These are phyloP conservation scores for Atta colombica DNA, from an alignment of 1,140 invertebrate genomes.

Conservation along the genomic window DNA sequence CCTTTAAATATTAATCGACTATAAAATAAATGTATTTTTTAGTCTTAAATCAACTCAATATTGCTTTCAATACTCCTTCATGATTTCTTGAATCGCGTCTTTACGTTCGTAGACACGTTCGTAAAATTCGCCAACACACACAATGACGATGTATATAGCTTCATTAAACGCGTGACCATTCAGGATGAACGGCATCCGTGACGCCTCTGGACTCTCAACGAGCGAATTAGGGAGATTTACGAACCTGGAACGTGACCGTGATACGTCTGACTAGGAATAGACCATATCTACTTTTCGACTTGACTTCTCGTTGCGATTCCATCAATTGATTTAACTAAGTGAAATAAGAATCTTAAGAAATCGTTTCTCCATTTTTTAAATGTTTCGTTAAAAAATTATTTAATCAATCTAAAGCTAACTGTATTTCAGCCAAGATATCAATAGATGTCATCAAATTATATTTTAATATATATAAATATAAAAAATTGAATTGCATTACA, in stretches of 20 bases:
- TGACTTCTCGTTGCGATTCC: constrained; percentile 59
- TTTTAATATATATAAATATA: neutral
- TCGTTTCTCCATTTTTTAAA: neutral
- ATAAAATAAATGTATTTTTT: neutral
- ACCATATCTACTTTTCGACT: constrained; percentile 75
- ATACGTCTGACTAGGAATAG: constrained; percentile 69
- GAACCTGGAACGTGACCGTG: constrained; percentile 76
- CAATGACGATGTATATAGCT: constrained; percentile 76
- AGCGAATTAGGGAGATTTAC: constrained; percentile 82
- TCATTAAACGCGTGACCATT: constrained; percentile 76
- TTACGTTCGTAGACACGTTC: neutral
- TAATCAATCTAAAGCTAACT: neutral
- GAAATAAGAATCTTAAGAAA: constrained; percentile 1
- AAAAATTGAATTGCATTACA: neutral
- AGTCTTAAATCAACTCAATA: neutral
- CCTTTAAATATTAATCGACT: neutral
- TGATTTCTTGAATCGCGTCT: constrained; percentile 4
- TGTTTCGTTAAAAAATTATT: neutral
- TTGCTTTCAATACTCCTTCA: neutral
- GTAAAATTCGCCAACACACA: constrained; percentile 61
- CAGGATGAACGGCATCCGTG: constrained; percentile 75
- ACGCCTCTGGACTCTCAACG: constrained; percentile 77
- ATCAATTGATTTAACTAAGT: constrained; percentile 41
- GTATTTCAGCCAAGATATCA: neutral
- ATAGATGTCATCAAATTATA: neutral